phyloP scores from a whole-genome alignment of 2,113 vertebrate species.

The Typhlomys cinereus region DNA sequence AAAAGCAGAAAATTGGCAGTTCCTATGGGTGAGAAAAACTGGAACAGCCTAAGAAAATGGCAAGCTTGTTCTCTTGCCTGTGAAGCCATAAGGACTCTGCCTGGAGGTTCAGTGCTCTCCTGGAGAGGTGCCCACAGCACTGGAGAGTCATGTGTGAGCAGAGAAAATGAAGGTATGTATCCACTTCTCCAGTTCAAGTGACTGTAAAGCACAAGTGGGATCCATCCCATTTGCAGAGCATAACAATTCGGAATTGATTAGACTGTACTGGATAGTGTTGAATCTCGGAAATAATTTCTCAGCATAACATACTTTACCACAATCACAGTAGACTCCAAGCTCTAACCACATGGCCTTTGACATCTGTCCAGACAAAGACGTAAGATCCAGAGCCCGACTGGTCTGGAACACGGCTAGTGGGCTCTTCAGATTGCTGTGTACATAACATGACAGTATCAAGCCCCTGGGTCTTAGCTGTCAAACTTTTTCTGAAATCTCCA shows the following conservation, averaged over 20 bases:
- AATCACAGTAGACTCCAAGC: background rate
- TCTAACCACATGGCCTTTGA: background rate
- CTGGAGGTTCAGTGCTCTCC: background rate
- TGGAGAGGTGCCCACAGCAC: background rate
- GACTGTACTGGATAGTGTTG: background rate
- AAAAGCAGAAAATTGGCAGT: slow-evolving; percentile 50
- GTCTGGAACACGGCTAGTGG: background rate
- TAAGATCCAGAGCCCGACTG: background rate
- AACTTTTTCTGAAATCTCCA: background rate
- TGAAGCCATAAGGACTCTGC: background rate
- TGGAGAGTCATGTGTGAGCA: background rate
- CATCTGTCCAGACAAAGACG: background rate
- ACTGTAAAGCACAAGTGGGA: accelerated
- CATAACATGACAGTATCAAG: accelerated
- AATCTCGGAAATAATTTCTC: background rate
- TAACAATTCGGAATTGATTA: background rate
- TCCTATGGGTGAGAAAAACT: background rate
- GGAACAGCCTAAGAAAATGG: background rate
- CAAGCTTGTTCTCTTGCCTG: background rate
- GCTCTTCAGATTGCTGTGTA: accelerated
- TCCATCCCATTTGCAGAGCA: background rate
- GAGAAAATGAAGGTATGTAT: background rate
- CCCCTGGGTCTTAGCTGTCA: background rate
- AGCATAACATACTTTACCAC: background rate
- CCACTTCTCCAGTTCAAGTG: background rate